phyloP scores from a whole-genome alignment of 2,113 vertebrate genomes.

The Scomber japonicus region DNA sequence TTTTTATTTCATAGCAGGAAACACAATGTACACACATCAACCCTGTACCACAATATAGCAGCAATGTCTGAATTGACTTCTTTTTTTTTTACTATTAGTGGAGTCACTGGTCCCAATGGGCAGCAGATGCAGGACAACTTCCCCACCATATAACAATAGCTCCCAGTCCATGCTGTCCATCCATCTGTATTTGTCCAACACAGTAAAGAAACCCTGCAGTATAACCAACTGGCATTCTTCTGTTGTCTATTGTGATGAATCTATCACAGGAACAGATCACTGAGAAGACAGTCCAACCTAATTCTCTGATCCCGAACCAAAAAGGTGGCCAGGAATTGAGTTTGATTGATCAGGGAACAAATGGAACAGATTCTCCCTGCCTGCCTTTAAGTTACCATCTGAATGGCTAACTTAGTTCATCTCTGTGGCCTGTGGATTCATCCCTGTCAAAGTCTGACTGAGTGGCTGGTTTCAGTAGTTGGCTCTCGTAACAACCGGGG shows the following conservation, averaged over 20 bases:
- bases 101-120: constrained; percentile 66
- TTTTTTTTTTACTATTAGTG: constrained; percentile 40
- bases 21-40: constrained; percentile 2
- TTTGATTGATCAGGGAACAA: constrained; percentile 80
- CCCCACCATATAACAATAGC: constrained; percentile 65
- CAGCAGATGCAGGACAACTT: constrained; percentile 73
- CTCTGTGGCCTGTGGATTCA: constrained; percentile 57
- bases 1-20: constrained; percentile 19
- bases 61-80: constrained; percentile 43
- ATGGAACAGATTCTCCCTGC: constrained; percentile 59
- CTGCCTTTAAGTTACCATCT: constrained; percentile 61
- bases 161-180: constrained; percentile 57
- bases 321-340: constrained; percentile 53
- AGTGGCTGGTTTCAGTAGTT: constrained; percentile 62
- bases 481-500: constrained; percentile 41
- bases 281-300: constrained; percentile 65
- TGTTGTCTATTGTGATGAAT: constrained; percentile 74
- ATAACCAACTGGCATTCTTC: constrained; percentile 75
- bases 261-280: constrained; percentile 74
- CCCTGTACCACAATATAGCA: constrained; percentile 12
- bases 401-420: constrained; percentile 77
- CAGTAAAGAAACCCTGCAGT: constrained; percentile 75
- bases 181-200: constrained; percentile 77
- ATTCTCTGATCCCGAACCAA: constrained; percentile 67
- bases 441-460: constrained; percentile 71